Evolutionary conservation across 1,140 invertebrate species (phyloP), one percentile per base, ranked within the genome.

Genomic region (Lordiphosa clarofinis): DNA sequence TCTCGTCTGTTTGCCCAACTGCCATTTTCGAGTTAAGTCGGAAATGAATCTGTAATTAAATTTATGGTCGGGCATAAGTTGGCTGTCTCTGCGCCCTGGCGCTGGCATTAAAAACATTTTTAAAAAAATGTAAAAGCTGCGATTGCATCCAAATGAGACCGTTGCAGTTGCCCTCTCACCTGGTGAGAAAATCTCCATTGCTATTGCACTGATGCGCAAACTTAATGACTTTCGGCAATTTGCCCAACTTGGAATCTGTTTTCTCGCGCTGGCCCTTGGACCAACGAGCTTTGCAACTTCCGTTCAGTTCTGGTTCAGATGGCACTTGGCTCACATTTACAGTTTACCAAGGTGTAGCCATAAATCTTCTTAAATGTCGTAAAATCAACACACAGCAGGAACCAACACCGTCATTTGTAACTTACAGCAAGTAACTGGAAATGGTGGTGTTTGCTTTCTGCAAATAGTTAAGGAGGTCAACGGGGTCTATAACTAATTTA

Each of bases 141-240:
- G 43, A 58, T 73, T 65, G 57, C 44, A 69, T 69, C 69, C 69
- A 78, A 52, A 63, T 38, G 12, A 55, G 44, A 39, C 37, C 56
- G 21, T 42, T 39, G 10, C 33, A 46, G 40, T 33, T 31, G 43
- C 11, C 61, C 40, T 61, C 48, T 42, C 46, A 42, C 56, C 15
- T 48, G 59, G 55, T 64, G 65, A 47, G 52, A 42, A 73, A 73
- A 68, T 78, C 68, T 69, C 24, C 46, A 61, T 59, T 74, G 60
- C 60, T 54, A 33, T 56, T 66, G 56, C 75, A 79, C 13, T 42
- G 50, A 62, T 65, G 75, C 75, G 57, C 57, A 59, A 81, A 60
- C 75, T 71, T 74, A 79, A 79, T 79, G 75, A 79, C 75, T 79
- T 79, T 79, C 73, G 70, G 75, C 75, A 79, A 79, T 71, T 81